Percentiles rank a stretch among this genome's conserved stretches.
These are phyloP conservation scores for Serilophus lunatus DNA, from an alignment of 2,113 vertebrate genomes.

Conservation along the genomic window DNA sequence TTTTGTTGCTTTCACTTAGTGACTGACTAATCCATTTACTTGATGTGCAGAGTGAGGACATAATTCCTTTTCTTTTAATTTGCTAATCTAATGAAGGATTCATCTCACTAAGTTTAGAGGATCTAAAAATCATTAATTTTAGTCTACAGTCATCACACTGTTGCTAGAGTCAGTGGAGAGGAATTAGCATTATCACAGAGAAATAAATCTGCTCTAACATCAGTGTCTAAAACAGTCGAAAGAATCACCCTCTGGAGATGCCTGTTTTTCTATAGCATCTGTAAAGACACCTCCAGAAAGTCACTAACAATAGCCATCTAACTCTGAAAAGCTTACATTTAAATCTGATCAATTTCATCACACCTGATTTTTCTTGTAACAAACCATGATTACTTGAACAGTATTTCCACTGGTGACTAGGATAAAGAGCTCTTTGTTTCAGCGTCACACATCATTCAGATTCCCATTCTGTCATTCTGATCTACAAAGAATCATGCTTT, in stretches of 20 bases:
- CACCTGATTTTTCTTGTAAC: conserved; percentile 1
- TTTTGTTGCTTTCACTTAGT: not conserved
- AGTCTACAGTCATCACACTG: not conserved
- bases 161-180: not conserved
- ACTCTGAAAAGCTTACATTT: conserved; percentile 29
- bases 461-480: not conserved
- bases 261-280: not conserved
- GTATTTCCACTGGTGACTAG: not conserved
- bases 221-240: not conserved
- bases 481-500: not conserved
- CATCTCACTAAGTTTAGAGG: not conserved
- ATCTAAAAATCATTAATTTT: not conserved
- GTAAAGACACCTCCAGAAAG: not conserved
- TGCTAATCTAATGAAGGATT: not conserved
- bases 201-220: not conserved
- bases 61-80: not conserved
- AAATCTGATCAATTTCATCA: not conserved
- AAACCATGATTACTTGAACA: not conserved
- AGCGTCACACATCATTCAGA: not conserved
- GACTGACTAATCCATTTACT: not conserved
- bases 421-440: conserved; percentile 18
- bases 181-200: not conserved
- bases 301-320: not conserved
- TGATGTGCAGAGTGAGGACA: not conserved
- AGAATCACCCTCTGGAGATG: not conserved